Evolutionary conservation across 2,888 invertebrate genomes (phyloP).

Genomic region (Mamestra brassicae): DNA sequence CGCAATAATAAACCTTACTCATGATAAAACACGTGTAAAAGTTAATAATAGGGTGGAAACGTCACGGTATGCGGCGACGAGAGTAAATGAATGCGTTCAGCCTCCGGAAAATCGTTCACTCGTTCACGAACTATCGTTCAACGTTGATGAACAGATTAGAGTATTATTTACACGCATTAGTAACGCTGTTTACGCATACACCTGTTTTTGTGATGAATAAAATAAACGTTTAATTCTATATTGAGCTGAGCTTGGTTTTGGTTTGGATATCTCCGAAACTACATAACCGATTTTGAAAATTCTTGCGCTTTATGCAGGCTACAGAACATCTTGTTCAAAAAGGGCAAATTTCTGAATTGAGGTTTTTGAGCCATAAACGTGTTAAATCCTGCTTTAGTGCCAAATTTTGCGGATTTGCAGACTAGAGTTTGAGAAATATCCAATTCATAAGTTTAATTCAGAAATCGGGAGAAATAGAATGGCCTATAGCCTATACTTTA

Average conservation of each 20-base stretch:
- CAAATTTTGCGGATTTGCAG: no score
- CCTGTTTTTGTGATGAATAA: constrained; percentile 32
- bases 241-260: background rate
- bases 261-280: no score
- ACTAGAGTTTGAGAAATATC: no score
- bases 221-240: constrained; percentile 6
- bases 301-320: background rate
- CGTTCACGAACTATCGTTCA: constrained; percentile 74
- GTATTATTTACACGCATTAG: constrained; percentile 76
- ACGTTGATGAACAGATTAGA: constrained; percentile 80
- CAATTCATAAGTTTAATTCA: no score
- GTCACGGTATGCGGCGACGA: constrained; percentile 72
- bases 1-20: constrained; percentile 18
- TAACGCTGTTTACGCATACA: constrained; percentile 72
- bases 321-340: no score
- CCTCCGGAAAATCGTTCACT: constrained; percentile 83
- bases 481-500: no score
- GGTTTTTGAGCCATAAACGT: no score
- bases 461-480: no score
- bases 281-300: background rate
- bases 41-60: constrained; percentile 51
- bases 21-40: constrained; percentile 29
- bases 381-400: no score
- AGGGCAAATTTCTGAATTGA: no score
- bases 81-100: constrained; percentile 75